Evolutionary conservation across 2,888 invertebrate species (phyloP), one percentile per base, ranked within the genome.

Genomic region (Thalpophila matura): DNA sequence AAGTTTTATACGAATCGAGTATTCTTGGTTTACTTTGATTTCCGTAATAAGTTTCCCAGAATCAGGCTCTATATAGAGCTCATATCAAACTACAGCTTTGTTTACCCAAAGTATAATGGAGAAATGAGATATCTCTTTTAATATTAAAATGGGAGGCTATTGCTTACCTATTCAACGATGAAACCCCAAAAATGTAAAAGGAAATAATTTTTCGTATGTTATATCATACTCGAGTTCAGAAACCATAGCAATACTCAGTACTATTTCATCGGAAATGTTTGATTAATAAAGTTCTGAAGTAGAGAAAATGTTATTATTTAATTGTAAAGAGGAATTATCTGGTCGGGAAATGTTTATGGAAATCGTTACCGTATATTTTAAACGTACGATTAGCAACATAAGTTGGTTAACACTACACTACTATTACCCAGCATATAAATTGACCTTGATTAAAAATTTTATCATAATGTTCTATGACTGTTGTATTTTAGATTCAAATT

Each of bases 121-220:
- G 10, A 33, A 43, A 63, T 27, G 22, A 14, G 35, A 66, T 69
- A 62, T 31, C 12, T 3, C 6, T 10, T 27, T 58, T 58, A 46
- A 43, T 64, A 71, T 45, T 35, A 26, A 22, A 49, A 31, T 9
- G 16, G 24, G 9, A 55, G 33, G 35, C 40, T 65, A 72, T 70
- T 33, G 47, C 14, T n/a, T 40, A n/a, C 20, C 1, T 18, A 18
- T 46, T 22, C 12, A 57, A 47, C 43, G 38, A 29, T 2, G 51
- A 72, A 66, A 16, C 73, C 73, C 12, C 4, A 69, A 49, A 73
- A 66, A 69, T 69, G 20, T 22, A 18, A 27, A 4, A 9, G 7
- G 9, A 9, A 31, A 29, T 38, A 35, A 12, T 20, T 56, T 49
- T 40, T 35, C 20, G 12, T 33, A 1, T 24, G 18, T 46, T 71